phyloP scores from a whole-genome alignment of 2,797 vertebrate genomes.

The Moxostoma hubbsi region DNA sequence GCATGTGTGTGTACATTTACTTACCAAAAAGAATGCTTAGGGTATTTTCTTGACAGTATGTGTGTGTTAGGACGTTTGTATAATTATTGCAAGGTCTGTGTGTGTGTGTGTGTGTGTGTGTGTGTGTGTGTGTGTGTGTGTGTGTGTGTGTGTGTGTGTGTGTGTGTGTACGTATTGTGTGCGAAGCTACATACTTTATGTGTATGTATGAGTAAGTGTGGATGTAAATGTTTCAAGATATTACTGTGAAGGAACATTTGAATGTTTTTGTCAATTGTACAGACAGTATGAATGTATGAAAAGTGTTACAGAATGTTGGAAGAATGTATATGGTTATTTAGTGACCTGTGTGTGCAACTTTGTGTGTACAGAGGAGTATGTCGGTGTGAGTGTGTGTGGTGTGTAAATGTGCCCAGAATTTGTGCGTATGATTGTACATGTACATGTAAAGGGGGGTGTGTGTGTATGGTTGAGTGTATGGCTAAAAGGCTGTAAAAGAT shows the following conservation, averaged over 20 bases:
- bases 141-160: not conserved
- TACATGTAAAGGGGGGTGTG: constrained; percentile 15
- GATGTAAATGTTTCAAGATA: not conserved
- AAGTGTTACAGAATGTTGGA: not conserved
- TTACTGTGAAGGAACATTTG: not conserved
- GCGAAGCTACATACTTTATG: no score
- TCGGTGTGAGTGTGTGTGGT: not conserved
- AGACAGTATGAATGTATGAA: not conserved
- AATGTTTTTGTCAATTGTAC: not conserved
- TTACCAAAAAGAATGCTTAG: no score
- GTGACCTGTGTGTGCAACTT: not conserved
- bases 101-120: no score
- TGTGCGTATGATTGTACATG: not conserved
- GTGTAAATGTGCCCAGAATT: not conserved
- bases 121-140: no score
- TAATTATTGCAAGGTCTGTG: not conserved
- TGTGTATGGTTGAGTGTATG: constrained; percentile 15
- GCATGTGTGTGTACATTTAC: no score
- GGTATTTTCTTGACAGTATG: no score
- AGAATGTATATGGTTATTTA: not conserved
- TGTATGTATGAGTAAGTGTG: not conserved
- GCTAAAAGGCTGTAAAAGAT: constrained; percentile 2
- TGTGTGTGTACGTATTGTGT: not conserved
- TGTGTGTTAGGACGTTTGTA: no score
- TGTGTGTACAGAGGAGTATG: not conserved